Percentiles rank a stretch among this genome's conserved stretches.
phyloP scores from a whole-genome alignment of 2,888 invertebrate species.

The Drosophila pegasa region DNA sequence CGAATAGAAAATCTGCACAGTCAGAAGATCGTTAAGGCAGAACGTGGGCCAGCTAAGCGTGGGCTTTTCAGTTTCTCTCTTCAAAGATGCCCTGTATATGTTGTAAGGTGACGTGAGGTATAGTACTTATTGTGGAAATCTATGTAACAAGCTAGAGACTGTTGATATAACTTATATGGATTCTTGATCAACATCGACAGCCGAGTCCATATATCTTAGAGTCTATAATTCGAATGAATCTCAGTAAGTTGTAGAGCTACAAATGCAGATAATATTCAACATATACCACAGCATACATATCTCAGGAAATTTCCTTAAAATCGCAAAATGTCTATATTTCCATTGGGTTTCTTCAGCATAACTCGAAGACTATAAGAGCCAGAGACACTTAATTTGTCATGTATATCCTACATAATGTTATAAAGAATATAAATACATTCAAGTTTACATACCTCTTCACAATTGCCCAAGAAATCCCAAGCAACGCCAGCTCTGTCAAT shows the following conservation, averaged over 20 bases:
- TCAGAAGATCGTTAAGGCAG: conserved; percentile 40
- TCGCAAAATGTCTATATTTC: too few species aligned
- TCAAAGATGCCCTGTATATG: neutral
- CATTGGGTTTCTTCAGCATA: neutral
- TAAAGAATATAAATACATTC: neutral
- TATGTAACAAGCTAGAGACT: neutral
- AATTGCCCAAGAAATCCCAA: neutral
- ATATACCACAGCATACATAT: too few species aligned
- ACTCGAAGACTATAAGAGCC: neutral
- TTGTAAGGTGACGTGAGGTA: neutral
- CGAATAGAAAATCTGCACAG: conserved; percentile 14
- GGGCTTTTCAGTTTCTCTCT: conserved; percentile 33
- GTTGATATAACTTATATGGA: too few species aligned
- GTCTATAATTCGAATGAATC: too few species aligned
- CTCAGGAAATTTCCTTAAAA: too few species aligned
- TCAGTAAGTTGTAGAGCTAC: too few species aligned
- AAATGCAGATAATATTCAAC: too few species aligned
- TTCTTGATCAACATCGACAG: too few species aligned
- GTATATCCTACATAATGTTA: too few species aligned
- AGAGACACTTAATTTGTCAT: neutral
- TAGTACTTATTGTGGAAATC: neutral
- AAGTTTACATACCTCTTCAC: neutral
- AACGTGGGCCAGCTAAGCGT: conserved; percentile 65
- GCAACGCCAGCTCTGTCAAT: neutral
- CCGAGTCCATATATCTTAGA: too few species aligned